Percentiles rank a stretch among this genome's conserved stretches.
Evolutionary conservation across 23 tunicate genomes (phyloP).

Genomic region (Styela clava): DNA sequence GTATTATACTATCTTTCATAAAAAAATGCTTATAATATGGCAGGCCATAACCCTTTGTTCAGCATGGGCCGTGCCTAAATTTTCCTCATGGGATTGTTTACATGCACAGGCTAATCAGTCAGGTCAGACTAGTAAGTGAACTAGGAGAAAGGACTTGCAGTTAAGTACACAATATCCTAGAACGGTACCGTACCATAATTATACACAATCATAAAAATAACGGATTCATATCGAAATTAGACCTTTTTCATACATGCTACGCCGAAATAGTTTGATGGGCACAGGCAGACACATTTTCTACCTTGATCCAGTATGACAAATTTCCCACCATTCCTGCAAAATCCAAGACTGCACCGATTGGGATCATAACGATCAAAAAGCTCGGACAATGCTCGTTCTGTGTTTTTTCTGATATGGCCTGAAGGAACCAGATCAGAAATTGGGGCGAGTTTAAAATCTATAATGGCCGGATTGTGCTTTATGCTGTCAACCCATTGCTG

Average conservation of each 20-base stretch:
- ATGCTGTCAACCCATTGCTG: background rate
- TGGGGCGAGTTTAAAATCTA: conserved; percentile 10
- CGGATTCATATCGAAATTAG: too few species aligned
- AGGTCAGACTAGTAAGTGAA: too few species aligned
- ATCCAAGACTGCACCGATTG: background rate
- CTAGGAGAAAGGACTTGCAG: too few species aligned
- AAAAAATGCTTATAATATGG: background rate
- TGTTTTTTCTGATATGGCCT: background rate
- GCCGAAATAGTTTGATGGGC: conserved; percentile 1
- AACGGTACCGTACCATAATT: too few species aligned
- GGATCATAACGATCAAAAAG: background rate
- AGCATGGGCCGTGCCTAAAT: too few species aligned
- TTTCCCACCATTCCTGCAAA: conserved; percentile 2
- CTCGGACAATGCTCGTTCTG: conserved; percentile 11
- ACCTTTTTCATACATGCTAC: background rate
- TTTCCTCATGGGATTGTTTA: too few species aligned
- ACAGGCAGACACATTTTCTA: conserved; percentile 9
- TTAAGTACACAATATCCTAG: too few species aligned
- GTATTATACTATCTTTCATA: background rate
- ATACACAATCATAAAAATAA: too few species aligned
- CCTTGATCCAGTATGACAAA: background rate
- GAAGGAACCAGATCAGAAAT: background rate
- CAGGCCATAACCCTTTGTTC: too few species aligned
- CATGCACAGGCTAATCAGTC: too few species aligned
- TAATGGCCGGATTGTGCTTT: background rate